Percentiles rank a stretch among this genome's conserved stretches.
phyloP scores from a whole-genome alignment of 2,888 invertebrate species.

The Drosophila nr. medialis region DNA sequence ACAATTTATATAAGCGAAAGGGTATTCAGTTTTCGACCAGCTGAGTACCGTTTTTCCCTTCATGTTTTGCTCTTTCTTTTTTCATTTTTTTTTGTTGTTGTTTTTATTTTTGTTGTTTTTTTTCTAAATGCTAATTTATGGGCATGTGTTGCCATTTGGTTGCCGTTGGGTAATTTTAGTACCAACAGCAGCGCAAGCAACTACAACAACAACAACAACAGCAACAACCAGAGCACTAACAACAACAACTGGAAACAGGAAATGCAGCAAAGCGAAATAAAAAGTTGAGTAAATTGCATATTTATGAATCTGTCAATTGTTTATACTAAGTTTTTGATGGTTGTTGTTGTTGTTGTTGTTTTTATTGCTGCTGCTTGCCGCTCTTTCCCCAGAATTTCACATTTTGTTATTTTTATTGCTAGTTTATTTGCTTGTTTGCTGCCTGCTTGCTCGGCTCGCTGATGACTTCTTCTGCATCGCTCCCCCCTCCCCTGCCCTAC shows the following conservation, averaged over 20 bases:
- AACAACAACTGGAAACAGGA: slow-evolving; percentile 72
- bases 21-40: slow-evolving; percentile 9
- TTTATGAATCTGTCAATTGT: slow-evolving; percentile 81
- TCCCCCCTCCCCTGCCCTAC: neutral
- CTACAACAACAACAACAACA: slow-evolving; percentile 23
- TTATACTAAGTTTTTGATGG: slow-evolving; percentile 65
- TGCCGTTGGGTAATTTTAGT: slow-evolving; percentile 80
- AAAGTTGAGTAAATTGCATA: slow-evolving; percentile 79
- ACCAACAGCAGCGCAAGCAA: slow-evolving; percentile 50
- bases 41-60: slow-evolving; percentile 11
- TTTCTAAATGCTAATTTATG: slow-evolving; percentile 80
- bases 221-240: slow-evolving; percentile 28
- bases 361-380: slow-evolving; percentile 36
- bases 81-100: slow-evolving; percentile 31
- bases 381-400: slow-evolving; percentile 70
- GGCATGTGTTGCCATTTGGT: slow-evolving; percentile 81
- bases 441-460: neutral
- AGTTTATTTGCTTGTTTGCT: slow-evolving; percentile 41
- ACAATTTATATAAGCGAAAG: slow-evolving; percentile 1
- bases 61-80: slow-evolving; percentile 40
- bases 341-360: slow-evolving; percentile 23
- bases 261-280: slow-evolving; percentile 80
- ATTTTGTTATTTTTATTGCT: slow-evolving; percentile 58
- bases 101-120: slow-evolving; percentile 44
- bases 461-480: slow-evolving; percentile 10